Base-by-base conservation (phyloP, 2,888 invertebrate genomes). In the Ectemnius continuus region DNA sequence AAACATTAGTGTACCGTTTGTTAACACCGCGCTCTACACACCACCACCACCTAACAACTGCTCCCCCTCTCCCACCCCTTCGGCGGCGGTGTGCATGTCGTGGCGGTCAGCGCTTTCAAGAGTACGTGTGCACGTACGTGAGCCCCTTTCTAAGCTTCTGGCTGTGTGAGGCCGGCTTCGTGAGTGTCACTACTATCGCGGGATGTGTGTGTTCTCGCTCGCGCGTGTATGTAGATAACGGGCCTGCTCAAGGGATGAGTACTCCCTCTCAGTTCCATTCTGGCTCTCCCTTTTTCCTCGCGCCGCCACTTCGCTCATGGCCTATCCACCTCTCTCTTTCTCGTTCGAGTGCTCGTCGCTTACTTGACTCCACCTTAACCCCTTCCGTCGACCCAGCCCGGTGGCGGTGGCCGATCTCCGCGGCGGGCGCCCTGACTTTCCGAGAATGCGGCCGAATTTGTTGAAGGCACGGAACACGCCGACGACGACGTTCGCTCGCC, bases 1-100 rank as follows among this genome's bases (percentile, higher is more conserved):
- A 88, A 89, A 89, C 88, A 88, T 89, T 88, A 89, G 89, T 89
- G 90, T 89, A 89, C 88, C 88, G 89, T 89, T 90, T 89, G 89
- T 90, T 90, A 89, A 89, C 89, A 89, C 88, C 88, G 86, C 87
- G 86, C 86, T 88, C 85, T 87, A 89, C 88, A 88, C 88, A 88
- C 84, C 84, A 81, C 82, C 84, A 70, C 36, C 63, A 78, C 80
- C 85, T 23, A 59, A 68, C 60, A 36, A 36, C 36, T 36, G 56
- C 52, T 66, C 71, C 56, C 67, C 36, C 69, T 70, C 64, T 71
- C 56, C 59, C 23, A 64, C 57, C 61, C 8, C 61, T n/a, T 36
- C 36, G 4, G 23, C 23, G 11, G 52, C 52, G 23, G 47, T 4
- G 52, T 52, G 16, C 13, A 52, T 52, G 16, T 59, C 26, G 23